Evolutionary conservation across 1,140 invertebrate species (phyloP).

Genomic region (Linepithema humile): DNA sequence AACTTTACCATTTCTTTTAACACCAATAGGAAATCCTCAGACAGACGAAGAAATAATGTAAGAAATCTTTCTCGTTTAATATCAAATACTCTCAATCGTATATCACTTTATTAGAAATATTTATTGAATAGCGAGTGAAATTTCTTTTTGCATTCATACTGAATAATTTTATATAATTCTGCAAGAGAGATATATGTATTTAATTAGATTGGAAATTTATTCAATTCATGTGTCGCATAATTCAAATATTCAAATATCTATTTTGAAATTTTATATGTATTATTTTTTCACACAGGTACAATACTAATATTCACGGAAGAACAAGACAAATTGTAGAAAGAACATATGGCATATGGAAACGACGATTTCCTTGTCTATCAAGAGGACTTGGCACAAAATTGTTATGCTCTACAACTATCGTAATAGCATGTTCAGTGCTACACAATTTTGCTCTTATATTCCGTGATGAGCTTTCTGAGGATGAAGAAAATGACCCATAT

Average conservation of each 20-base stretch:
- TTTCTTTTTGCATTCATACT: slow-evolving; percentile 8
- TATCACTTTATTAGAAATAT: no score
- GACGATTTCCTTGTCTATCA: slow-evolving; percentile 74
- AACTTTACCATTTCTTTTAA: not conserved
- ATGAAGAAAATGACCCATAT: slow-evolving; percentile 4
- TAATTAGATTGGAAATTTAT: not conserved
- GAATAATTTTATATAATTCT: not conserved
- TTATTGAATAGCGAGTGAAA: not conserved
- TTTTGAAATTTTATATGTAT: slow-evolving; percentile 32
- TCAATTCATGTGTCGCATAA: no score
- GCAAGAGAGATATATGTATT: not conserved
- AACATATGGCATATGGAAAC: slow-evolving; percentile 77
- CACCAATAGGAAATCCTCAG: not conserved
- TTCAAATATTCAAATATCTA: no score
- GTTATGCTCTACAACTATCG: slow-evolving; percentile 38
- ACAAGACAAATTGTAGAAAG: slow-evolving; percentile 78
- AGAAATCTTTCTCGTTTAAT: not conserved
- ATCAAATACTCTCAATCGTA: not conserved
- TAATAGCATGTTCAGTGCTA: slow-evolving; percentile 62
- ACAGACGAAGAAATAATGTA: slow-evolving; percentile 42
- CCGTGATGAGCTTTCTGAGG: slow-evolving; percentile 50
- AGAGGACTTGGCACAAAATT: slow-evolving; percentile 58
- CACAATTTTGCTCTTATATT: slow-evolving; percentile 64
- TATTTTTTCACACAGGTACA: slow-evolving; percentile 69
- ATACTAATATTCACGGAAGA: slow-evolving; percentile 74